Base-by-base conservation (phyloP, 2,888 invertebrate genomes). In the Isoperla grammatica region DNA sequence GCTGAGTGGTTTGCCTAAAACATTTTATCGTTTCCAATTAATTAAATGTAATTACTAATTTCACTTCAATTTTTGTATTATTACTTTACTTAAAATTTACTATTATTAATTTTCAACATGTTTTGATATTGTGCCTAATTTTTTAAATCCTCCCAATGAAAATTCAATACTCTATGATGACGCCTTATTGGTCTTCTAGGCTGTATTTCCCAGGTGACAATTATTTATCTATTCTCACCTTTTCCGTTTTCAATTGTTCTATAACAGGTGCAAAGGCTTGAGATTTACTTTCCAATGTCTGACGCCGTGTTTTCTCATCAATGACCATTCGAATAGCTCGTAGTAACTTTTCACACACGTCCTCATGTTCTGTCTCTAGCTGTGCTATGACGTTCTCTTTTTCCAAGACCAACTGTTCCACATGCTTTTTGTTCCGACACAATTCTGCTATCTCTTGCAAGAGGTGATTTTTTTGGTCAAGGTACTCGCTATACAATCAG, bases 231-330 rank as follows among this genome's bases (percentile, higher is more conserved):
- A 11, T 11, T 19, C 45, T 17, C 15, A 45, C 45, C 19, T 19
- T 13, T 15, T 15, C 45, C 5, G 42, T 15, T 40, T 12, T 12
- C 11, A 13, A 12, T 13, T 40, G 15, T 12, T 4, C 42, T 40
- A 12, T 12, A 40, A 15, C 42, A 6, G 42, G n/a, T 12, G 42
- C 3, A 40, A 29, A 29, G 5, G 3, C 40, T 40, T 12, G n/a
- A 6, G 15, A 13, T 45, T 17, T 13, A 19, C 15, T 3, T 19
- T 45, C 45, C 15, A 19, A 3, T 15, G 2, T 45, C 45, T 45
- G 45, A 6, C 37, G 53, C 9, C 12, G n/a, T 20, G 37, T 53
- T 22, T 53, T 53, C 39, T 53, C 53, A 5, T 53, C 37, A 9
- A 53, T 53, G 9, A 17, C 53, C 39, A 53, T 17, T 11, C 53